Evolutionary conservation across 2,113 vertebrate species (phyloP), one percentile per base, ranked within the genome.

Genomic region (Pandion haliaetus): DNA sequence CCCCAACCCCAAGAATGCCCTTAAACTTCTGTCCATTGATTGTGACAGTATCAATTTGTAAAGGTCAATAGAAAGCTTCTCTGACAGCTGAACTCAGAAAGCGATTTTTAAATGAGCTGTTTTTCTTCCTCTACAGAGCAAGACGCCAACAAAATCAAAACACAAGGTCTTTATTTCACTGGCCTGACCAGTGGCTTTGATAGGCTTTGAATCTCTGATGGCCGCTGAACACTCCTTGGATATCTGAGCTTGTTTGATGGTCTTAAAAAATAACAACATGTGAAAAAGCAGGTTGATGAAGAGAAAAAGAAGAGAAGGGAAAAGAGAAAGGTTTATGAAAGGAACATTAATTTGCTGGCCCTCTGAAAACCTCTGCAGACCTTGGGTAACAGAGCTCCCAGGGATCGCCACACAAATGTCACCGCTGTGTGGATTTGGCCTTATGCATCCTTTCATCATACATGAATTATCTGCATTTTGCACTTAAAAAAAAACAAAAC

Each of bases 51-150:
- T 92, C 92, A 96, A 92, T 96, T 93, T 91, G 88, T 81, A 95
- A 95, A 97, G 94, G 85, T 93, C 91, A 96, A 55, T 36, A 63
- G 84, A 97, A 86, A 93, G 59, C 91, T 82, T 57, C 88, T 78
- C 79, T 86, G 91, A 88, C 90, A 94, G 91, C 52, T 78, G 52
- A 91, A 89, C 76, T 82, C 84, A 79, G 73, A 93, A 79, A 93
- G 71, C 67, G 31, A 34, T 83, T 93, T 96, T 92, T 82, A 94
- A 95, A 91, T 90, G 81, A 88, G 84, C 40, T 84, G 47, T 82
- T 93, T 94, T 73, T 82, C 58, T 70, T 66, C 31, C 70, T 65
- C 82, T 72, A 40, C 80, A 74, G 94, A 87, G 79, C 42, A 76
- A 95, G 61, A 93, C 61, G 82, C 52, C 85, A 77, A 44, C 61